Evolutionary conservation across 1,140 invertebrate genomes (phyloP), one percentile per base, ranked within the genome.

Genomic region (Drosophila littoralis): DNA sequence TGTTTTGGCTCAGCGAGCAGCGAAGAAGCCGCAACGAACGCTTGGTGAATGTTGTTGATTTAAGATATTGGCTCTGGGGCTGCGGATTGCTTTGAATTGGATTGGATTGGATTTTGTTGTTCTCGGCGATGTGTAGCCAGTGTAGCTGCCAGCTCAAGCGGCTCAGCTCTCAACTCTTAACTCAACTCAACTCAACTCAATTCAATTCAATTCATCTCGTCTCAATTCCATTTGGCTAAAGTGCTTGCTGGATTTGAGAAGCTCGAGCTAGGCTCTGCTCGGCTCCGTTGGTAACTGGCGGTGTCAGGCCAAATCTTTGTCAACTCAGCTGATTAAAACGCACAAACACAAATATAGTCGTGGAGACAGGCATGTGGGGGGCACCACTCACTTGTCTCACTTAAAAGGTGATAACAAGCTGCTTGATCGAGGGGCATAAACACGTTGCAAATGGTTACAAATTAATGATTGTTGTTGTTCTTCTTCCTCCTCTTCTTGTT

Each of bases 341-440:
- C 10, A 55, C 22, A 68, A 13, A 48, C 28, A 46, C 3, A 51
- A 12, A 38, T 33, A 28, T 46, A 40, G 28, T 36, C 28, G 52
- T 48, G 33, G 33, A 58, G 38, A 33, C 68, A 55, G 64, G 55
- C 79, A 77, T 63, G 75, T 59, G 57, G 42, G 42, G 57, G 42
- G 28, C 46, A 76, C 79, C 83, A 89, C 83, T 88, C 84, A 83
- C 84, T 79, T 89, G 68, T 88, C 76, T 78, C 84, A 89, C 84
- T 89, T 88, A 89, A 89, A 88, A 88, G 84, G 84, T 88, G 84
- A 88, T 89, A 89, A 88, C 84, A 88, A 88, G 77, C 71, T 84
- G 85, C 84, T 84, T 77, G 77, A 83, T 85, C 68, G 59, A 77
- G 57, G 38, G 58, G 57, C 12, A 51, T 17, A 73, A 67, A 63